These are phyloP conservation scores for Pammene aurita DNA, from an alignment of 2,888 invertebrate genomes.

Conservation along the genomic window DNA sequence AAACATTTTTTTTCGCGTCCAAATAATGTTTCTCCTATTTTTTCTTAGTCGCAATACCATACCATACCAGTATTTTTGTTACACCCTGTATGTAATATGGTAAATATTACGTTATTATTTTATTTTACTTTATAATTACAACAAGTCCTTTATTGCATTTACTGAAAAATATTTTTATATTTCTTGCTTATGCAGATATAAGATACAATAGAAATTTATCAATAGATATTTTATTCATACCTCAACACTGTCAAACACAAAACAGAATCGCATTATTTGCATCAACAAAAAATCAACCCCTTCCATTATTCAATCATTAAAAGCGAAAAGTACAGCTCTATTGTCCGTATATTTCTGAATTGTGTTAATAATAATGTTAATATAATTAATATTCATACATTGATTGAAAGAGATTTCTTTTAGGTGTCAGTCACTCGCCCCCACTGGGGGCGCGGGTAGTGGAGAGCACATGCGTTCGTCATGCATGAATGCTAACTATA, in stretches of 20 bases:
- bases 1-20: no score
- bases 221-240: slow-evolving; percentile 26
- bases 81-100: no score
- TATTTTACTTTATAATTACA: not conserved
- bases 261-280: slow-evolving; percentile 33
- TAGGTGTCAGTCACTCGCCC: slow-evolving; percentile 72
- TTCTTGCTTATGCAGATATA: not conserved
- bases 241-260: slow-evolving; percentile 24
- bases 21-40: no score
- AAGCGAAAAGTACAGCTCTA: slow-evolving; percentile 57
- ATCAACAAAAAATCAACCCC: slow-evolving; percentile 34
- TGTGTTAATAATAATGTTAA: slow-evolving; percentile 61
- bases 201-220: slow-evolving; percentile 24
- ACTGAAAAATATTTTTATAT: not conserved
- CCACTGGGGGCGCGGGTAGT: slow-evolving; percentile 44
- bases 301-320: slow-evolving; percentile 48
- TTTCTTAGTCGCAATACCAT: no score
- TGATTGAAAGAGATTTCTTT: slow-evolving; percentile 63
- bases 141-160: not conserved
- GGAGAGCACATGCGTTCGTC: slow-evolving; percentile 47
- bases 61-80: no score
- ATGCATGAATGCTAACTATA: slow-evolving; percentile 45
- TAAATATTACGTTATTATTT: not conserved
- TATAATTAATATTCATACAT: slow-evolving; percentile 78
- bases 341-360: slow-evolving; percentile 53